Evolutionary conservation across 2,888 invertebrate genomes (phyloP), one percentile per base, ranked within the genome.

Genomic region (Cosmorhoe ocellata): DNA sequence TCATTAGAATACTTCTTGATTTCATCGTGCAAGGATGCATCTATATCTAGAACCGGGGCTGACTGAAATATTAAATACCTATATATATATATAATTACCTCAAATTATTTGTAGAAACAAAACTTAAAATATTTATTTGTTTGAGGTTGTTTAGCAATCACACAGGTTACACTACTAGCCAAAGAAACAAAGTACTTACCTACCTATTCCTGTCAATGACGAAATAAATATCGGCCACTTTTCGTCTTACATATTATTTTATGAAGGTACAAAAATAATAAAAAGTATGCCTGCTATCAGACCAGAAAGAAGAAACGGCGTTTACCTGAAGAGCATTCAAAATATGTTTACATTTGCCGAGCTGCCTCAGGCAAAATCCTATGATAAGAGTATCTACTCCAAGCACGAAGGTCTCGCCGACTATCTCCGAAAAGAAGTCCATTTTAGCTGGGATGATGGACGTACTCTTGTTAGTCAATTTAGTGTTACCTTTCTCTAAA

Each of bases 341-440:
- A 5, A 95, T 93, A 76, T 92, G 93, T 84, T 94, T 95, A 83
- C 93, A 95, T 80, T 93, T 93, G 68, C 93, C 92, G 81, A 95
- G 94, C 79, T 95, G 94, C 70, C 92, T 94, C 28, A 95, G 83
- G 74, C 95, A 96, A 50, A 94, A 89, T 0, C 93, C 94, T 56
- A 96, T 91, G 66, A 96, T 93, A 24, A 96, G 74, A 14, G 94
- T 91, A 76, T 96, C 96, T 43, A 96, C 91, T 24, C 95, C 94
- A 40, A 96, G 84, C 13, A 94, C 92, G 59, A 96, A 87, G 37
- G 93, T 91, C 90, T 96, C 96, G 22, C 94, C 94, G 53, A 89
- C 81, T 52, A 90, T 70, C 68, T 90, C 89, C 11, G 87, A 84
- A 51, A 96, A 74, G 80, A 94, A 94, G 74, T 96, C 96, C 95